Percentiles rank a stretch among this genome's conserved stretches.
phyloP scores from a whole-genome alignment of 2,797 vertebrate genomes.

The Antennarius maculatus region DNA sequence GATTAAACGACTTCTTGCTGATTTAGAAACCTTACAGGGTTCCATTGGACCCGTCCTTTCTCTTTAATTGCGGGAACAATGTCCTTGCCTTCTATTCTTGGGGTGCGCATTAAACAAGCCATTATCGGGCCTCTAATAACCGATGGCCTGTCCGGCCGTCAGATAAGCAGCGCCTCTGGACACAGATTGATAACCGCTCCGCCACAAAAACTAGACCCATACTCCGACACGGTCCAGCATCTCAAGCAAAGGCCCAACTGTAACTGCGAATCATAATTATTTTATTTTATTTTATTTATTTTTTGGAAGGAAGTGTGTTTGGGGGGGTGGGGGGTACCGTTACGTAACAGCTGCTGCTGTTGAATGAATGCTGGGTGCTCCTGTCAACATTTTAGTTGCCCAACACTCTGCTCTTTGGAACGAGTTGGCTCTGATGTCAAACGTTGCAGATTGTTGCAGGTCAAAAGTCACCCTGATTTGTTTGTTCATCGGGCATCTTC shows the following conservation, averaged over 20 bases:
- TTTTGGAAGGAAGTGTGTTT: too few relatives aligned
- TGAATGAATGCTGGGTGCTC: constrained; percentile 5
- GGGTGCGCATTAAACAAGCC: constrained; percentile 70
- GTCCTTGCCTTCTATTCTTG: constrained; percentile 64
- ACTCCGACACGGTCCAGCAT: too few relatives aligned
- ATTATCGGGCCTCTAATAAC: constrained; percentile 75
- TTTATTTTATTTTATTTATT: too few relatives aligned
- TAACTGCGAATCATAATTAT: not conserved
- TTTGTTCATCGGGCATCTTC: constrained; percentile 10
- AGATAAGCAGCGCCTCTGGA: constrained; percentile 14
- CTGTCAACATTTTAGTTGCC: constrained; percentile 59
- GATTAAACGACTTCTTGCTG: constrained; percentile 16
- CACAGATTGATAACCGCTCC: too few relatives aligned
- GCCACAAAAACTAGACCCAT: too few relatives aligned
- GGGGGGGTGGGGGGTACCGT: not conserved
- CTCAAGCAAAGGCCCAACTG: too few relatives aligned
- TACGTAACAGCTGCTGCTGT: constrained; percentile 47
- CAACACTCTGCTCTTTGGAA: constrained; percentile 57
- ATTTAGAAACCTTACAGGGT: constrained; percentile 8
- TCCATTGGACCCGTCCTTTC: constrained; percentile 27
- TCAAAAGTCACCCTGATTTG: constrained; percentile 51
- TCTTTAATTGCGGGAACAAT: constrained; percentile 58
- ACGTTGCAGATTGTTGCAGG: constrained; percentile 38
- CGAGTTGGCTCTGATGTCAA: constrained; percentile 45
- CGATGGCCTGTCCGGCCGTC: constrained; percentile 52